A percentile compares a stretch with the other conserved stretches of the same genome.
phyloP scores from a whole-genome alignment of 2,888 invertebrate genomes.

The Lathronympha strigana region DNA sequence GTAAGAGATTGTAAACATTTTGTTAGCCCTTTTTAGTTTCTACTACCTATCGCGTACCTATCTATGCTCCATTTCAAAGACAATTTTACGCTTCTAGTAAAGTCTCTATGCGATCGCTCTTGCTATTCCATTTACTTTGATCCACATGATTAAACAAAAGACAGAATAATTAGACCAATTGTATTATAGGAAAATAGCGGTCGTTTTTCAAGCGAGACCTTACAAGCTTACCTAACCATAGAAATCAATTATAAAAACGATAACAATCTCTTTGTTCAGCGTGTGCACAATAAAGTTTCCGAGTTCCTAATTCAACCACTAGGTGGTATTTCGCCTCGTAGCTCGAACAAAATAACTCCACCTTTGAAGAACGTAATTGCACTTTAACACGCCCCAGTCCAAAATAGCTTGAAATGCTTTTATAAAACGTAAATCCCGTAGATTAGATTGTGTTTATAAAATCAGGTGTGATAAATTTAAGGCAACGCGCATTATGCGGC shows the following conservation, averaged over 20 bases:
- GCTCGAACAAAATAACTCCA: slow-evolving; percentile 34
- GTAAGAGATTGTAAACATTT: not conserved
- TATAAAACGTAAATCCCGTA: slow-evolving; percentile 15
- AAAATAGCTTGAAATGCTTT: slow-evolving; percentile 20
- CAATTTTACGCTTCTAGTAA: too few relatives aligned
- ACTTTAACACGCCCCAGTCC: slow-evolving; percentile 24
- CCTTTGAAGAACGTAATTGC: slow-evolving; percentile 35
- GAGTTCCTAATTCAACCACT: slow-evolving; percentile 33
- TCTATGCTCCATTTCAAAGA: too few relatives aligned
- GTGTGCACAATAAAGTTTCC: slow-evolving; percentile 15
- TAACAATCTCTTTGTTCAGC: slow-evolving; percentile 26
- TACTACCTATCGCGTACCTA: too few relatives aligned
- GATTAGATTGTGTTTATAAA: slow-evolving; percentile 9
- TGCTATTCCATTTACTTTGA: too few relatives aligned
- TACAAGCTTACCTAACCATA: not conserved
- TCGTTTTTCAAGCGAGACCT: not conserved
- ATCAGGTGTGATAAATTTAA: not conserved
- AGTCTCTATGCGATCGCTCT: too few relatives aligned
- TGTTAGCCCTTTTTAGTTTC: not conserved
- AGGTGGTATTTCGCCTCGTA: slow-evolving; percentile 32
- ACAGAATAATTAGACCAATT: too few relatives aligned
- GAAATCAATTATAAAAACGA: slow-evolving; percentile 22
- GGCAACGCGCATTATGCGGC: too few relatives aligned
- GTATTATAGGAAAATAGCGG: not conserved
- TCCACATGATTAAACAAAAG: too few relatives aligned